Evolutionary conservation across 2,888 invertebrate species (phyloP).

Genomic region (Oxytorus armatus): DNA sequence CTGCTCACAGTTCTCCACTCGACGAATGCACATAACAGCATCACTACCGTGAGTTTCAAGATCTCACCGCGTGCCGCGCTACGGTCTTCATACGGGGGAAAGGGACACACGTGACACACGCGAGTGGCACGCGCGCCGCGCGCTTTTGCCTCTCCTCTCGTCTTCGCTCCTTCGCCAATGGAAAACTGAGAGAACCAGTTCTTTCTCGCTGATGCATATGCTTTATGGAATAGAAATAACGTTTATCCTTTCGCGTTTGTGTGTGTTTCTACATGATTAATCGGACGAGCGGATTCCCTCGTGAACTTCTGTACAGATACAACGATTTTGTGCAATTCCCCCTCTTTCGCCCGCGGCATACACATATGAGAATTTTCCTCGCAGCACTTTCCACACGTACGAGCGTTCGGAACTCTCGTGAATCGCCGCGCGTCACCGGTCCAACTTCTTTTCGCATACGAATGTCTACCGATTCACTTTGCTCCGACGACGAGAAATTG

Average conservation of each 20-base stretch:
- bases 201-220: constrained; percentile 61
- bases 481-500: constrained; percentile 30
- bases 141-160: constrained; percentile 73
- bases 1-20: neutral
- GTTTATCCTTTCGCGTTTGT: constrained; percentile 58
- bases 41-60: constrained; percentile 50
- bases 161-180: constrained; percentile 73
- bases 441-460: constrained; percentile 23
- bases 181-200: constrained; percentile 80
- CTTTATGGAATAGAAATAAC: constrained; percentile 79
- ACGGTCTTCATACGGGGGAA: constrained; percentile 37
- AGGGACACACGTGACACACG: constrained; percentile 83
- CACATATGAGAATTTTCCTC: neutral
- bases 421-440: constrained; percentile 12
- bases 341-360: neutral
- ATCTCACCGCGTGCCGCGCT: constrained; percentile 37
- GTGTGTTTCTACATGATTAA: neutral
- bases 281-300: neutral
- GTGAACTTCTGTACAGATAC: neutral
- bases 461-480: constrained; percentile 19
- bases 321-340: neutral
- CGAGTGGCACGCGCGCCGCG: constrained; percentile 83
- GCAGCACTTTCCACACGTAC: neutral
- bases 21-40: constrained; percentile 38
- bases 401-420: constrained; percentile 8